phyloP scores from a whole-genome alignment of 2,888 invertebrate genomes.

The Dynastes maya region DNA sequence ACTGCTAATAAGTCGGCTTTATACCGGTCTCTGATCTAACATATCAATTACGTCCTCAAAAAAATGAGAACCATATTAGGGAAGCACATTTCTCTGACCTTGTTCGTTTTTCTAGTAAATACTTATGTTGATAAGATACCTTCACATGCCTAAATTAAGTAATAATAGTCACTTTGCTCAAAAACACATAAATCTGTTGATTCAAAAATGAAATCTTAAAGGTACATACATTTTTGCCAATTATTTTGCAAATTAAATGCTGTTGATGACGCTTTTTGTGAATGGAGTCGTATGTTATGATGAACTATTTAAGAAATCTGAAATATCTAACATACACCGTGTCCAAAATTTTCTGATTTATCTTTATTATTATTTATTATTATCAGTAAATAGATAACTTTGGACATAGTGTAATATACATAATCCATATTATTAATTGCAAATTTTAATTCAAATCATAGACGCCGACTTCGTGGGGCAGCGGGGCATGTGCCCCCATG shows the following conservation, averaged over 20 bases:
- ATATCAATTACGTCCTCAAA: background rate
- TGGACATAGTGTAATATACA: too few species aligned
- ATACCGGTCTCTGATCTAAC: background rate
- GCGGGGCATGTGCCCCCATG: too few species aligned
- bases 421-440: too few species aligned
- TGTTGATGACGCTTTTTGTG: background rate
- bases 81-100: conserved; percentile 3
- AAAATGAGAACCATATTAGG: background rate
- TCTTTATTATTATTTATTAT: too few species aligned
- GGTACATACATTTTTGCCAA: background rate
- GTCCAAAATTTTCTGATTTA: too few species aligned
- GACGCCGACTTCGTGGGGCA: too few species aligned
- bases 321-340: too few species aligned
- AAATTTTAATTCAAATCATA: too few species aligned
- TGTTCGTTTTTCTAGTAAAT: conserved; percentile 28
- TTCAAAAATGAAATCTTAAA: background rate
- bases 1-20: background rate
- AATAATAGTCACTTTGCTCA: conserved; percentile 48
- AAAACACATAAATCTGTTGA: conserved; percentile 31
- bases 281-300: conserved; percentile 6
- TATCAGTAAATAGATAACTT: too few species aligned
- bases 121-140: conserved; percentile 21
- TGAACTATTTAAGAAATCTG: background rate
- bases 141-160: conserved; percentile 37
- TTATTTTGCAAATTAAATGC: background rate